Base-by-base conservation (phyloP, 2,888 invertebrate species). In the Diaperis boleti region DNA sequence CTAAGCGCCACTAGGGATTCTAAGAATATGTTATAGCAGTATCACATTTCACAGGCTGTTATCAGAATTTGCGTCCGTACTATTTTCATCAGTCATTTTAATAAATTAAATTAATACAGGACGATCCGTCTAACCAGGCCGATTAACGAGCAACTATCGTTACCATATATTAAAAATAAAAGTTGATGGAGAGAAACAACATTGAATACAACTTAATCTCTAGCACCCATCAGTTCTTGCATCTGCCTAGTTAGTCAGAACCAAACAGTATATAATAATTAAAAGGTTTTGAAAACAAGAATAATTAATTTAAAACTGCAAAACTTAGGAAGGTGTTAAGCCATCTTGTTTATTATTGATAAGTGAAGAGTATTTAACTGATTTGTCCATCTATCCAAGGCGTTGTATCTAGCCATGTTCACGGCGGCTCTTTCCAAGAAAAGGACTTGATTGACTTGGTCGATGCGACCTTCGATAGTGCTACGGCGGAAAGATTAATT, bases 331-430 rank as follows among this genome's bases (percentile, higher is more conserved):
- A 57, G 15, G 7, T 39, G 31, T 72, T 74, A 77, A 69, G 76
- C 76, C 92, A 98, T 96, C 88, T 96, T 96, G 84, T 94, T 95
- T 75, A 94, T 90, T 75, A 98, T 92, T 57, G 95, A 94, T 75
- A 90, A 86, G 81, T 98, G 96, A 74, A 98, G 86, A 42, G 91
- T 89, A 71, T 90, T 86, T 68, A 98, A 87, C 84, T 97, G 96
- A 80, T 90, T 88, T 64, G 96, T 95, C 97, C 97, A 98, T 85
- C 95, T 95, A 83, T 98, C 97, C 76, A 98, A 87, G 42, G 97
- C 97, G 76, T 88, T 88, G 83, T 97, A 97, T 63, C 96, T 88
- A 47, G 94, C 91, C 47, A 93, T 93, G 76, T 92, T 91, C 68
- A 91, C 87, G 50, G 91, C 90, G 69, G 91, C 88, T 75, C 89